Conservation (phyloP, 1,140 invertebrate genomes). For the Venturia canescens region DNA sequence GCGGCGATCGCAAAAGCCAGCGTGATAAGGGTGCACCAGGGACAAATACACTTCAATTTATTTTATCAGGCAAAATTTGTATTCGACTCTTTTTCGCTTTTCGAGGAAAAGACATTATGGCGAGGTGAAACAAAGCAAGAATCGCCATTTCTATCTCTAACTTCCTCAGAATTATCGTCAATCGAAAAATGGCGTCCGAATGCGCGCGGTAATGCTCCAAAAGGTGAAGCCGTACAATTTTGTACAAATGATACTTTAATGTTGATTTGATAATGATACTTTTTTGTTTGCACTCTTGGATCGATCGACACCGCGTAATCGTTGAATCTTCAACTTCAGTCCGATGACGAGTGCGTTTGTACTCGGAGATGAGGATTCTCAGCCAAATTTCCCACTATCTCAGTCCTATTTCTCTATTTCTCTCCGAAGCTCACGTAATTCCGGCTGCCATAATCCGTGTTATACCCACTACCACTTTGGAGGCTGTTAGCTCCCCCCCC, state of each 20-base stretch:
- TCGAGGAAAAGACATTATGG: not conserved
- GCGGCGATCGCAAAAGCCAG: not conserved
- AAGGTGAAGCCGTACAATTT: no score
- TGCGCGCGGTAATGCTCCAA: no score
- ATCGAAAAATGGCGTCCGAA: no score
- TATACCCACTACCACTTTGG: conserved; percentile 17
- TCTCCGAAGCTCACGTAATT: conserved; percentile 18
- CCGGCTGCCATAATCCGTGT: conserved; percentile 39
- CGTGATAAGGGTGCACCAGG: conserved; percentile 4
- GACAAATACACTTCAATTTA: not conserved
- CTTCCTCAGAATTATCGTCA: no score
- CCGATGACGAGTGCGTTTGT: conserved; percentile 28
- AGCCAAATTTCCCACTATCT: conserved; percentile 22
- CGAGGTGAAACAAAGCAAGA: not conserved
- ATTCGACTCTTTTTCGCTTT: not conserved
- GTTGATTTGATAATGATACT: not conserved
- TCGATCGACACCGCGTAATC: not conserved
- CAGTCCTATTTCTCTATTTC: not conserved
- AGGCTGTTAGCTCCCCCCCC: not conserved
- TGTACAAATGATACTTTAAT: no score
- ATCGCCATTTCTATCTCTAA: no score
- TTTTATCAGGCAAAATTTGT: not conserved
- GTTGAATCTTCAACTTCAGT: conserved; percentile 26
- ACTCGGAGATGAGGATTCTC: conserved; percentile 26
- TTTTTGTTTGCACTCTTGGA: no score